Conservation (phyloP, 2,888 invertebrate genomes). For the Uropetala carovei region DNA sequence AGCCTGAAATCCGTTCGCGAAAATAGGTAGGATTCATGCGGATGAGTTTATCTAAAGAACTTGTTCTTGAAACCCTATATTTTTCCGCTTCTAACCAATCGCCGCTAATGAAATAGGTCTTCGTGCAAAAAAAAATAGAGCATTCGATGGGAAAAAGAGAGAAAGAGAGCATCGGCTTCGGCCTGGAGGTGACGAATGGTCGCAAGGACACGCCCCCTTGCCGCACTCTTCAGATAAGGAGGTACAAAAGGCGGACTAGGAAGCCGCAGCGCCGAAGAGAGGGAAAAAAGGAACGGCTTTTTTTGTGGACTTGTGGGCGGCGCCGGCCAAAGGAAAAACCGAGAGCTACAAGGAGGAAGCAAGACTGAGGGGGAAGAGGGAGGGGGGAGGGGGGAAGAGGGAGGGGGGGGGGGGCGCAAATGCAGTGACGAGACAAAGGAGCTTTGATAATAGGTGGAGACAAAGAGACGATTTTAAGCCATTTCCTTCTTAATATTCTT, state of each 20-base stretch:
- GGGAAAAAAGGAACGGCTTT: not conserved
- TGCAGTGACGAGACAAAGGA: not conserved
- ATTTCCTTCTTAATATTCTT: not conserved
- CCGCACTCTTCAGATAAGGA: conserved; percentile 12
- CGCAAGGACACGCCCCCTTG: not conserved
- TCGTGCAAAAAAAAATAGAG: not conserved
- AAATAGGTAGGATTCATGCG: not conserved
- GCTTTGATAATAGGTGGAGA: not conserved
- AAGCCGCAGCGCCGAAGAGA: not conserved
- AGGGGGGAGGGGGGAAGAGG: not conserved
- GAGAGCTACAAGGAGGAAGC: not conserved
- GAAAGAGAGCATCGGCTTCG: not conserved
- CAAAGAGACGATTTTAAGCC: not conserved
- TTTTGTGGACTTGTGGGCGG: not conserved
- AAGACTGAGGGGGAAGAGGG: not conserved
- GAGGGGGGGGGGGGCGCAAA: not conserved
- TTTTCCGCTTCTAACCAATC: not conserved
- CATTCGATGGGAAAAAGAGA: not conserved
- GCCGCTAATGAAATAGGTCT: conserved; percentile 26
- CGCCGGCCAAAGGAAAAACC: not conserved
- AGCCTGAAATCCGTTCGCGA: not conserved
- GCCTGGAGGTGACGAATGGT: not conserved
- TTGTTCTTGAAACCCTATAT: conserved; percentile 12
- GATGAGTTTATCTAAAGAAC: not conserved
- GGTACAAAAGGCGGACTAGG: not conserved